Evolutionary conservation across 2,797 vertebrate species (phyloP).

Genomic region (Chelidonichthys spinosus): DNA sequence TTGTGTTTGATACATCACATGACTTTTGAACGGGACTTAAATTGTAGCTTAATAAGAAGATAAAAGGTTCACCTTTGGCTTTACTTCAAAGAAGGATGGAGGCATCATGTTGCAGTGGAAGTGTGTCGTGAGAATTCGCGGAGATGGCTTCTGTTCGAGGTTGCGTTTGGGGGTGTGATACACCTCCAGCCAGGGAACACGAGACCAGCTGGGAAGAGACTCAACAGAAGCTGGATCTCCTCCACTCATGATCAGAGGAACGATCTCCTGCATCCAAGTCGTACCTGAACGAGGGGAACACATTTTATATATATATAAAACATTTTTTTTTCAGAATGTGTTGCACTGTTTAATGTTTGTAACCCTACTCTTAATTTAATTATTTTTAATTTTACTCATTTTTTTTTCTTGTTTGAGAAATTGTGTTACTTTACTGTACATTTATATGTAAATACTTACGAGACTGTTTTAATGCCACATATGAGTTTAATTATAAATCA

Average conservation of each 20-base stretch:
- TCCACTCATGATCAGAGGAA: constrained; percentile 77
- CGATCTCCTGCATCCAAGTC: constrained; percentile 84
- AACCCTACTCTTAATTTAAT: too few species aligned
- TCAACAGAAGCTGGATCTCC: constrained; percentile 76
- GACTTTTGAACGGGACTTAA: not conserved
- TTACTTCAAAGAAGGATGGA: constrained; percentile 71
- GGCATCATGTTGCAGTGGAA: constrained; percentile 79
- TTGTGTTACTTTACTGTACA: too few species aligned
- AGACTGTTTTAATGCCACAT: too few species aligned
- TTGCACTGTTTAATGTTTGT: too few species aligned
- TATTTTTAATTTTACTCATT: too few species aligned
- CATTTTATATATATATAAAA: not conserved
- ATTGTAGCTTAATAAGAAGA: not conserved
- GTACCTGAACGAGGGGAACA: constrained; percentile 70
- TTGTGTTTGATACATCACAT: too few species aligned
- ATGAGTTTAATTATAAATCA: too few species aligned
- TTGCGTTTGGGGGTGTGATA: constrained; percentile 29
- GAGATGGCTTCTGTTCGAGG: constrained; percentile 77
- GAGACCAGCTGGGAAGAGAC: constrained; percentile 78
- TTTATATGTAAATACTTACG: too few species aligned
- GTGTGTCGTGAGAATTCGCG: constrained; percentile 77
- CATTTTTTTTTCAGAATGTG: too few species aligned
- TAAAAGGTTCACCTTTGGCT: constrained; percentile 72
- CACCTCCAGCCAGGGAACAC: constrained; percentile 82
- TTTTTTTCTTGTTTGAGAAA: too few species aligned